Base-by-base conservation (phyloP, 2,797 vertebrate genomes). In the Antrozous pallidus region DNA sequence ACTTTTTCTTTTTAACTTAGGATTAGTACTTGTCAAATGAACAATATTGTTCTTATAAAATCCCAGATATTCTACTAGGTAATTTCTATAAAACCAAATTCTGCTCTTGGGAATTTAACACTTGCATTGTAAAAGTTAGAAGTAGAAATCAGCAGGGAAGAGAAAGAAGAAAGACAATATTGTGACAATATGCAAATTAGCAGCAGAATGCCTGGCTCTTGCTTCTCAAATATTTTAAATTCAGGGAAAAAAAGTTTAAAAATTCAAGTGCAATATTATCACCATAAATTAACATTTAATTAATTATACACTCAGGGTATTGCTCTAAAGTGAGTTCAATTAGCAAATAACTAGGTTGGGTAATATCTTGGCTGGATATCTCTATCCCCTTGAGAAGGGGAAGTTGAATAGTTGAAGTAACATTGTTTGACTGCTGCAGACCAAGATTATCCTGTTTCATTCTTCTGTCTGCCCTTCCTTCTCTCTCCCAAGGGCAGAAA, bases 251-350 rank as follows among this genome's bases (percentile, higher is more conserved):
- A 84, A 92, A 54, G 78, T 88, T 58, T 54, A 74, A 92, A 95
- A 77, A 84, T 79, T 79, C 63, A 92, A 85, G 31, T 69, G 11
- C 71, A 85, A 74, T 63, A 56, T 91, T 67, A 89, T 88, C 54
- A 86, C 73, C 69, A 94, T 83, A 77, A 96, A 85, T 93, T 65
- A 93, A 88, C 73, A 94, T 90, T 93, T 92, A 94, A 94, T 90
- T 95, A 74, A 93, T 90, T 88, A 88, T 90, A 45, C 74, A 88
- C 70, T 65, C 5, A 49, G 54, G 78, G 18, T 63, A 85, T 92
- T 96, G 47, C 38, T 92, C 75, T 61, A 56, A 90, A 92, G 88
- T 78, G 73, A 65, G 86, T 67, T 78, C 88, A 94, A 92, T 94
- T 85, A 93, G 90, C 49, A 94, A 79, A 88, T 91, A 88, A 77